A percentile compares a stretch with the other conserved stretches of the same genome.
phyloP scores from a whole-genome alignment of 2,797 vertebrate genomes.

The Enteromius fasciolatus region DNA sequence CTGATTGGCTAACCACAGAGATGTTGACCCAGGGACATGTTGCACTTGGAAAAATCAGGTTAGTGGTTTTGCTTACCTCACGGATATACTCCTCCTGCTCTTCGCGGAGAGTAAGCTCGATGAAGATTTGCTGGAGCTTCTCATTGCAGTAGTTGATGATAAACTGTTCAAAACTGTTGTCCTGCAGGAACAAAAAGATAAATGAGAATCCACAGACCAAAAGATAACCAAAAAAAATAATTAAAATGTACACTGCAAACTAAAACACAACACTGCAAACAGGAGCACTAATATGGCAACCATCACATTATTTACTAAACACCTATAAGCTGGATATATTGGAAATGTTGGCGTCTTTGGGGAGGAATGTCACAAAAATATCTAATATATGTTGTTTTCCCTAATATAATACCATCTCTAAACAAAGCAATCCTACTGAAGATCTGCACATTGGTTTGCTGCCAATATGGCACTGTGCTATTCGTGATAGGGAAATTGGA shows the following conservation, averaged over 20 bases:
- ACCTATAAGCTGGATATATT: not conserved
- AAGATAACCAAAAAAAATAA: not conserved
- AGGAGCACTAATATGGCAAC: not conserved
- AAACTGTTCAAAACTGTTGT: constrained; percentile 99
- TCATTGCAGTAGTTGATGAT: constrained; percentile 99
- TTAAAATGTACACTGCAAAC: constrained; percentile 37
- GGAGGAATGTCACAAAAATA: not conserved
- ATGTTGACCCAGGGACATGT: too few species aligned
- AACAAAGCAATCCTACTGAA: not conserved
- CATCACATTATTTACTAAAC: not conserved
- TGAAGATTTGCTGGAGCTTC: constrained; percentile 99
- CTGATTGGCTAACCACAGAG: too few species aligned
- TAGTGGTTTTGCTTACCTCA: constrained; percentile 79
- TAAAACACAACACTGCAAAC: constrained; percentile 40
- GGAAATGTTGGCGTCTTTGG: not conserved
- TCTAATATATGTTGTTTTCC: not conserved
- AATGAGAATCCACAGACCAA: not conserved
- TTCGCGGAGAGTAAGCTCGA: constrained; percentile 94
- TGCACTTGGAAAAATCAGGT: too few species aligned
- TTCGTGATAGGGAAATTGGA: not conserved
- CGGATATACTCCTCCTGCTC: constrained; percentile 97
- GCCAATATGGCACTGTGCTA: not conserved
- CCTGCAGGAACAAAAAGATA: constrained; percentile 72
- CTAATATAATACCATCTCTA: not conserved
- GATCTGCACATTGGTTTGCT: not conserved